Percentiles rank a stretch among this genome's conserved stretches.
Conservation (phyloP, 92 coral and sea anemone species). For the Epizoanthus illoricatus region DNA sequence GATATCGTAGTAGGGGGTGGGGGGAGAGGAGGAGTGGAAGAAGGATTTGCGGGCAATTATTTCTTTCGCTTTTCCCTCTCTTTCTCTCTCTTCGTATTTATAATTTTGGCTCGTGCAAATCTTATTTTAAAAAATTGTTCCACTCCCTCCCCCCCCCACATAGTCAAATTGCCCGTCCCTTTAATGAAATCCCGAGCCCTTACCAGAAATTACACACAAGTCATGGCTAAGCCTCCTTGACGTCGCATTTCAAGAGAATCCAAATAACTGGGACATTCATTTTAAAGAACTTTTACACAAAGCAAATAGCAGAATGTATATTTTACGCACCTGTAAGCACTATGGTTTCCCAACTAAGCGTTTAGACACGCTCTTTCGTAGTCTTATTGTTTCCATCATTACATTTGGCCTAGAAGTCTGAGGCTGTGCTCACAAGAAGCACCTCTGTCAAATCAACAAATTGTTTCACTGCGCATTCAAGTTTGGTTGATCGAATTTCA, state of each 20-base stretch:
- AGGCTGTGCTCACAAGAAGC: not conserved
- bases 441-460: not conserved
- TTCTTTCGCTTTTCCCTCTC: too few species aligned
- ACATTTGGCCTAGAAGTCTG: not conserved
- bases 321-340: slow-evolving; percentile 11
- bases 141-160: too few species aligned
- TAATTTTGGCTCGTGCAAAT: too few species aligned
- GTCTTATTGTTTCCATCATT: not conserved
- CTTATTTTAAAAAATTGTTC: too few species aligned
- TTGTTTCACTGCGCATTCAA: not conserved
- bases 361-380: not conserved
- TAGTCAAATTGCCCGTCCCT: too few species aligned
- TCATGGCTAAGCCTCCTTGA: slow-evolving; percentile 13
- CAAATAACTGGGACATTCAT: slow-evolving; percentile 28
- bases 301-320: slow-evolving; percentile 40
- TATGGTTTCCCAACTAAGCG: slow-evolving; percentile 19
- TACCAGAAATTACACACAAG: not conserved
- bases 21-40: too few species aligned
- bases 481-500: not conserved
- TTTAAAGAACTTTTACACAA: slow-evolving; percentile 16
- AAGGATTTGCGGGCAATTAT: too few species aligned
- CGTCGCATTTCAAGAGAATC: slow-evolving; percentile 23
- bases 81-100: too few species aligned
- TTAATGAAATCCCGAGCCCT: not conserved
- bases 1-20: too few species aligned